Percentiles rank a stretch among this genome's conserved stretches.
Conservation (phyloP, 2,113 vertebrate species). For the Neogale vison region DNA sequence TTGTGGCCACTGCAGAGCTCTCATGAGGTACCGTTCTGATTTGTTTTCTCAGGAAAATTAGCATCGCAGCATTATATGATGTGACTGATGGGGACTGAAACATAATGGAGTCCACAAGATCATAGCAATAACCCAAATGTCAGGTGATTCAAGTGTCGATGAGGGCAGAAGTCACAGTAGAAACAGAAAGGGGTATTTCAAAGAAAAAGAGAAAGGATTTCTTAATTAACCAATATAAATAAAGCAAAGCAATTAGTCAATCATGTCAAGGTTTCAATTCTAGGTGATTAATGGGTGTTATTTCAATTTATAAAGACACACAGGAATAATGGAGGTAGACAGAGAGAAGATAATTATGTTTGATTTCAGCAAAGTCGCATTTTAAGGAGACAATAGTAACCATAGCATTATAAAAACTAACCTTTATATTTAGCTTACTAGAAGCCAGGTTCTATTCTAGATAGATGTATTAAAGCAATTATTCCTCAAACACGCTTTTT, state of each 20-base stretch:
- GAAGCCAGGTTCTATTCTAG: not conserved
- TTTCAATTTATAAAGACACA: not conserved
- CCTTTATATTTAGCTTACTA: not conserved
- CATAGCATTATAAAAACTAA: slow-evolving; percentile 11
- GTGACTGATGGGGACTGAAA: not conserved
- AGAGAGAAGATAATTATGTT: not conserved
- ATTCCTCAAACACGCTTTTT: not conserved
- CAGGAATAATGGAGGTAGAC: not conserved
- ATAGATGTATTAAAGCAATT: not conserved
- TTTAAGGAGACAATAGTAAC: slow-evolving; percentile 19
- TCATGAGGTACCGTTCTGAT: not conserved
- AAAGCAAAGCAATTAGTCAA: not conserved
- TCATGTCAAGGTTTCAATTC: not conserved
- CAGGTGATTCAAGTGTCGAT: not conserved
- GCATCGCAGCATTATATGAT: not conserved
- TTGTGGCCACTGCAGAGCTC: not conserved
- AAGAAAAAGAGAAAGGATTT: not conserved
- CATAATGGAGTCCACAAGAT: not conserved
- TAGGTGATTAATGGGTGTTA: not conserved
- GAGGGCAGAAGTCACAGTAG: not conserved
- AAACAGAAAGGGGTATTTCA: not conserved
- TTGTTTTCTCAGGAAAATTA: slow-evolving; percentile 2
- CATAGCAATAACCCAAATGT: not conserved
- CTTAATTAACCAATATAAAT: not conserved
- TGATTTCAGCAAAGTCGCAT: not conserved